Evolutionary conservation across 2,113 vertebrate species (phyloP).

Genomic region (Epinephelus lanceolatus): DNA sequence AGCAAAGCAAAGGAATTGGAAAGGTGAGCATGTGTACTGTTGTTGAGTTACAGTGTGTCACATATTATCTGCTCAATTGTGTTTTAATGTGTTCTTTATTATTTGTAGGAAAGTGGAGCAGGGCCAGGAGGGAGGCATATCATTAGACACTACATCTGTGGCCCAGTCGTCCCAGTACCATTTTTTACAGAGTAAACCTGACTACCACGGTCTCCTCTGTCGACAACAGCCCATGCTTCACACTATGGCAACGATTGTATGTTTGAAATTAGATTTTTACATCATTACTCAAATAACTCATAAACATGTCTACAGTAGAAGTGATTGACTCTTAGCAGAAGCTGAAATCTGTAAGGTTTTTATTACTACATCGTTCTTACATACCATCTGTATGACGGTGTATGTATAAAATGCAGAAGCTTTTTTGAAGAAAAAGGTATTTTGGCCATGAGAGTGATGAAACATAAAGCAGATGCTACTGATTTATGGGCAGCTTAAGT

Average conservation of each 20-base stretch:
- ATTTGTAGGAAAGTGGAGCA: slow-evolving; percentile 78
- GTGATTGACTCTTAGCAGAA: not conserved
- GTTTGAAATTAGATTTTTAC: slow-evolving; percentile 24
- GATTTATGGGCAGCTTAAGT: slow-evolving; percentile 3
- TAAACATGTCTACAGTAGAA: not conserved
- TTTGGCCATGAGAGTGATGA: not conserved
- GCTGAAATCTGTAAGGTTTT: not conserved
- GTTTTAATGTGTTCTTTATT: slow-evolving; percentile 19
- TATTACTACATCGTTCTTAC: not conserved
- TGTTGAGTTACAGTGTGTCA: not conserved
- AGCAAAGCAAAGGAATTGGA: slow-evolving; percentile 79
- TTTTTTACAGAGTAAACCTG: slow-evolving; percentile 82
- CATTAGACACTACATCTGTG: slow-evolving; percentile 67
- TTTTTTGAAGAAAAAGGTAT: not conserved
- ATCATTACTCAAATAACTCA: not conserved
- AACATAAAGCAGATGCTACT: slow-evolving; percentile 15
- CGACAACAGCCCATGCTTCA: slow-evolving; percentile 76
- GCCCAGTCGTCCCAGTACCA: slow-evolving; percentile 80
- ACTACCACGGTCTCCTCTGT: slow-evolving; percentile 77
- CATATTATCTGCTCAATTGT: slow-evolving; percentile 1
- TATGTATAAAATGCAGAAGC: slow-evolving; percentile 6
- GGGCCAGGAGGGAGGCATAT: slow-evolving; percentile 64
- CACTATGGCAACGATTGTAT: slow-evolving; percentile 80
- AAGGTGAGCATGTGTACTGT: slow-evolving; percentile 66
- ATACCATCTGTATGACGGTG: not conserved